phyloP scores from a whole-genome alignment of 23 tunicate genomes.

The Trididemnum miniatum region DNA sequence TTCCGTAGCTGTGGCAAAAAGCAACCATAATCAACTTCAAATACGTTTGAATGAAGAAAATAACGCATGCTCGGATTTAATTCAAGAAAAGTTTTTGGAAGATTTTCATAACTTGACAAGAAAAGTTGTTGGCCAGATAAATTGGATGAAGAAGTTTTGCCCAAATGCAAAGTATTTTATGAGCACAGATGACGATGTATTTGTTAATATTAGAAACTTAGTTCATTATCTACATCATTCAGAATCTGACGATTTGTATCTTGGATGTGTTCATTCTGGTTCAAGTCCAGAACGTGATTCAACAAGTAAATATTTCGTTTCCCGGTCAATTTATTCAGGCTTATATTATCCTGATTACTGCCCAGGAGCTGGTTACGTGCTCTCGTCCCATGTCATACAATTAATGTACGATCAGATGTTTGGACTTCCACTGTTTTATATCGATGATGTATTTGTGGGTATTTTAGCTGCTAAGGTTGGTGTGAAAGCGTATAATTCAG shows the following conservation, averaged over 20 bases:
- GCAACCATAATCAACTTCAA: neutral
- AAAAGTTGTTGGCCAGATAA: constrained; percentile 59
- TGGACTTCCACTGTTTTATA: constrained; percentile 51
- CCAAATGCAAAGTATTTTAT: constrained; percentile 48
- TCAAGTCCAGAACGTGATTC: constrained; percentile 33
- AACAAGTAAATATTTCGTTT: constrained; percentile 50
- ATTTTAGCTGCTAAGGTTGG: constrained; percentile 42
- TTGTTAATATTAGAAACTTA: constrained; percentile 40
- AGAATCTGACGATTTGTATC: neutral
- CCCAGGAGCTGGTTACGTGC: constrained; percentile 73
- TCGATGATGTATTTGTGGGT: constrained; percentile 68
- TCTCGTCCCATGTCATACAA: constrained; percentile 49
- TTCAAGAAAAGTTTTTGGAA: constrained; percentile 57
- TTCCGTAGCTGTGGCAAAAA: constrained; percentile 25
- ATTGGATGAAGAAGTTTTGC: constrained; percentile 61
- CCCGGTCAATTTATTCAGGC: constrained; percentile 37
- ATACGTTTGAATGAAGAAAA: constrained; percentile 27
- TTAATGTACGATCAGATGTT: neutral
- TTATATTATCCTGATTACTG: constrained; percentile 73
- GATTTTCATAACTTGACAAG: constrained; percentile 62
- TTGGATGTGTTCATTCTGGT: constrained; percentile 52
- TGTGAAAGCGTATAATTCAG: constrained; percentile 11
- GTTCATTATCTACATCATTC: constrained; percentile 6
- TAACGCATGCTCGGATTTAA: constrained; percentile 29
- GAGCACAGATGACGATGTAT: constrained; percentile 81